A percentile compares a stretch with the other conserved stretches of the same genome.
phyloP scores from a whole-genome alignment of 37 sponge, comb jelly and placozoan species.

The Dysidea cf. avara region DNA sequence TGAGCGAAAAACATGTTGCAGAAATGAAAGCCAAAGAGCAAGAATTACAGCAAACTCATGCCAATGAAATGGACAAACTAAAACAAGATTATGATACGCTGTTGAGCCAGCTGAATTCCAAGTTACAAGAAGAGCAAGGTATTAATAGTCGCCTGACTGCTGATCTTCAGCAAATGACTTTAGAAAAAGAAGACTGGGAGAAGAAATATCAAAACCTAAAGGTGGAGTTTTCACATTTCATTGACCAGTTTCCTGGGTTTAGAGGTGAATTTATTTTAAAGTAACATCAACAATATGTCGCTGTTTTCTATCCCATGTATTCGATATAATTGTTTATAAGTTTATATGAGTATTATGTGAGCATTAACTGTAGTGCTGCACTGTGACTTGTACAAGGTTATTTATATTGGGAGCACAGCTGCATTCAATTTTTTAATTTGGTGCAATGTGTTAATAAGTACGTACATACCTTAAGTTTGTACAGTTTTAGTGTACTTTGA shows the following conservation, averaged over 20 bases:
- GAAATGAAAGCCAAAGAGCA: background rate
- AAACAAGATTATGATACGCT: background rate
- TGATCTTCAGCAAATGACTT: constrained; percentile 15
- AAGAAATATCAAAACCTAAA: constrained; percentile 22
- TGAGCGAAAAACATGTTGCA: background rate
- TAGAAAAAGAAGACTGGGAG: constrained; percentile 22
- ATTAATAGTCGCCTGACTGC: background rate
- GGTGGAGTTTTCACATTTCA: constrained; percentile 69
- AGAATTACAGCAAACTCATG: constrained; percentile 12
- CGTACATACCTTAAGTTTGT: too few species aligned
- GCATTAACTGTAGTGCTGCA: too few species aligned
- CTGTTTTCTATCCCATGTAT: background rate
- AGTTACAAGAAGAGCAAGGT: constrained; percentile 1
- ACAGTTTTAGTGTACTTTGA: too few species aligned
- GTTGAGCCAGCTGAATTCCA: background rate
- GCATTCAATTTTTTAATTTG: too few species aligned
- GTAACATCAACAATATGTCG: background rate
- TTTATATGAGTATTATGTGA: too few species aligned
- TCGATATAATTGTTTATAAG: too few species aligned
- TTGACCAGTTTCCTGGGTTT: constrained; percentile 61
- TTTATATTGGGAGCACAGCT: too few species aligned
- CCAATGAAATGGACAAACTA: constrained; percentile 5
- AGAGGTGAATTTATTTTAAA: constrained; percentile 44
- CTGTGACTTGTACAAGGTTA: too few species aligned
- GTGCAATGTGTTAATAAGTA: too few species aligned